These are phyloP conservation scores for Chloroceryle amazona DNA, from an alignment of 2,797 vertebrate species.

Conservation along the genomic window DNA sequence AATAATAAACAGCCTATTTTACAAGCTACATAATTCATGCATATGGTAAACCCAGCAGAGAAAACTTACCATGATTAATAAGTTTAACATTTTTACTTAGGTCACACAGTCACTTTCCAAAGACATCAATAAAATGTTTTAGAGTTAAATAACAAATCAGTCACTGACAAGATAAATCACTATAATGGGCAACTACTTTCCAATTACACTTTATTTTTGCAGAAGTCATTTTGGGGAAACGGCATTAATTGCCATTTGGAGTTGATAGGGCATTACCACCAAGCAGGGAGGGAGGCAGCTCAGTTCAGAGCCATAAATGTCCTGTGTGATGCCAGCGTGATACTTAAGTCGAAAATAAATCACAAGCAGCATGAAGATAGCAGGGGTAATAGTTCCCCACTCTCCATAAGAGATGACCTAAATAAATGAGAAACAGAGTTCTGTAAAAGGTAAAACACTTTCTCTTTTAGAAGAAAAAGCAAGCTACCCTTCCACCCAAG, in stretches of 20 bases:
- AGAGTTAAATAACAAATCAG: conserved; percentile 65
- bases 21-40: conserved; percentile 43
- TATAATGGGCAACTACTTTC: conserved; percentile 57
- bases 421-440: conserved; percentile 22
- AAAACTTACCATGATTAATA: conserved; percentile 55
- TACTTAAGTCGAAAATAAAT: conserved; percentile 43
- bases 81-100: conserved; percentile 65
- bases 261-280: conserved; percentile 55
- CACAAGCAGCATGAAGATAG: conserved; percentile 25
- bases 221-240: conserved; percentile 48
- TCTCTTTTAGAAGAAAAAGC: neutral
- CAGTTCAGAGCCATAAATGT: neutral
- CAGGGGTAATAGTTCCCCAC: neutral
- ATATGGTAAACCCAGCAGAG: conserved; percentile 28
- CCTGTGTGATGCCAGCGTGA: conserved; percentile 45
- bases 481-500: neutral
- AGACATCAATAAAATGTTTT: conserved; percentile 63
- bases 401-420: neutral
- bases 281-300: neutral
- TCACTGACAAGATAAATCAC: conserved; percentile 57
- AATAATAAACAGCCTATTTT: conserved; percentile 51
- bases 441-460: neutral
- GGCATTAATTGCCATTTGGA: conserved; percentile 57
- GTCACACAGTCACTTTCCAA: conserved; percentile 49
- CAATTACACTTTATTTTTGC: conserved; percentile 62